Conservation (phyloP, 1,140 invertebrate species). For the Drosophila quadrilineata region DNA sequence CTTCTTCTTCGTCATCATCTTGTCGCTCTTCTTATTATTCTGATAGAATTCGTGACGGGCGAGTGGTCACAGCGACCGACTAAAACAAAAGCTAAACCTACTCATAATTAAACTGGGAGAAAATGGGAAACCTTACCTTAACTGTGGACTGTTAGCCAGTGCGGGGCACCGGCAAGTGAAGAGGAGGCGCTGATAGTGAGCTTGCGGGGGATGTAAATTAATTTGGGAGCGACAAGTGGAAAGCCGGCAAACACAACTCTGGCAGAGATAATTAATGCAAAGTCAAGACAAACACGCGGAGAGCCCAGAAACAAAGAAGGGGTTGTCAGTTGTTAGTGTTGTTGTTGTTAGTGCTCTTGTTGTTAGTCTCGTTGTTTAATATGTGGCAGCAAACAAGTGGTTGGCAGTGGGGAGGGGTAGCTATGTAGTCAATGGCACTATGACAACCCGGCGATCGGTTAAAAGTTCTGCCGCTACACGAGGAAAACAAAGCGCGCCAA, state of each 20-base stretch:
- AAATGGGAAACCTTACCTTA: not conserved
- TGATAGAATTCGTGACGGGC: conserved; percentile 21
- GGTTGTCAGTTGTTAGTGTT: conserved; percentile 31
- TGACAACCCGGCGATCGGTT: conserved; percentile 41
- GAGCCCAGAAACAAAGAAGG: conserved; percentile 27
- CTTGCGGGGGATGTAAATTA: conserved; percentile 46
- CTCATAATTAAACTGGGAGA: conserved; percentile 68
- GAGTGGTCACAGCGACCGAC: no score
- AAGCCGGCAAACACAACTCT: conserved; percentile 3
- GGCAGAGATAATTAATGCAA: conserved; percentile 62
- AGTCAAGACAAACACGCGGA: conserved; percentile 15
- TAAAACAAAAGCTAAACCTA: conserved; percentile 21
- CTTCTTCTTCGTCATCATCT: not conserved
- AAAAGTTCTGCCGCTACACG: no score
- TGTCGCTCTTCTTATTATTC: no score
- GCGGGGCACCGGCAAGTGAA: not conserved
- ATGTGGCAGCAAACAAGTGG: conserved; percentile 44
- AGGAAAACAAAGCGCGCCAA: conserved; percentile 8
- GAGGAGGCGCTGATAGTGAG: no score
- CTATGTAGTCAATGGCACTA: conserved; percentile 1
- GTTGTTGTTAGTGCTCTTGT: no score
- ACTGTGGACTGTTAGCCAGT: not conserved
- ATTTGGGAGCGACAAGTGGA: conserved; percentile 58
- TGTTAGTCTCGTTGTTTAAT: conserved; percentile 59
- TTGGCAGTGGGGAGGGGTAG: not conserved